These are phyloP conservation scores for Synaphobranchus kaupii DNA, from an alignment of 2,797 vertebrate genomes.

Conservation along the genomic window DNA sequence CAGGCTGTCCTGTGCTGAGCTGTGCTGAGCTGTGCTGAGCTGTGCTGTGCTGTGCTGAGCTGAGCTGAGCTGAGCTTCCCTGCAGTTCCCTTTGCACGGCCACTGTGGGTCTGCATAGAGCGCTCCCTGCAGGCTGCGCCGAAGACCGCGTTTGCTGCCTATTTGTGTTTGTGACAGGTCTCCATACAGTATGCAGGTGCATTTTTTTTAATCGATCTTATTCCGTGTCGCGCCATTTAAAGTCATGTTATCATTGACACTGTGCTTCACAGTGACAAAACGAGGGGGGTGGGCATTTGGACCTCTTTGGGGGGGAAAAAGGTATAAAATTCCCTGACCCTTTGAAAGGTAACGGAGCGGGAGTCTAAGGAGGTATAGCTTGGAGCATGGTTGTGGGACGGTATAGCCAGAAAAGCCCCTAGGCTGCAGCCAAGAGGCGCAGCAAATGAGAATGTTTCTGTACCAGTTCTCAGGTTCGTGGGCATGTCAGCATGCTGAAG, in stretches of 20 bases:
- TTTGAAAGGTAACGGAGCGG: background rate
- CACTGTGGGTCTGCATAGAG: background rate
- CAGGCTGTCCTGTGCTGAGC: background rate
- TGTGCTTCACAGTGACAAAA: background rate
- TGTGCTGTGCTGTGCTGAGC: background rate
- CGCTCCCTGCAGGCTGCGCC: background rate
- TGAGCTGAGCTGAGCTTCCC: background rate
- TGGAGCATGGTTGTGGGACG: background rate
- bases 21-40: background rate
- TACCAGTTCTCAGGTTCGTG: background rate
- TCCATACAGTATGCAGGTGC: background rate
- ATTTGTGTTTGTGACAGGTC: background rate
- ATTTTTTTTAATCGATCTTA: no score
- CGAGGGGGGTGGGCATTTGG: no score
- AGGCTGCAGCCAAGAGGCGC: background rate
- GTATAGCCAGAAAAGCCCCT: background rate
- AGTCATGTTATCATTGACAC: background rate
- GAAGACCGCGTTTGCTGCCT: background rate
- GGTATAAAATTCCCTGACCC: background rate
- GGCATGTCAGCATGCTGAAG: background rate
- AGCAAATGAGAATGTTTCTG: background rate
- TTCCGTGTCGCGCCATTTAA: no score
- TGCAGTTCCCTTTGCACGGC: background rate
- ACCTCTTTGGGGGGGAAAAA: background rate
- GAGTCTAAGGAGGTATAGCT: background rate